Conservation (phyloP, 2,888 invertebrate genomes). For the Thereva nobilitata region DNA sequence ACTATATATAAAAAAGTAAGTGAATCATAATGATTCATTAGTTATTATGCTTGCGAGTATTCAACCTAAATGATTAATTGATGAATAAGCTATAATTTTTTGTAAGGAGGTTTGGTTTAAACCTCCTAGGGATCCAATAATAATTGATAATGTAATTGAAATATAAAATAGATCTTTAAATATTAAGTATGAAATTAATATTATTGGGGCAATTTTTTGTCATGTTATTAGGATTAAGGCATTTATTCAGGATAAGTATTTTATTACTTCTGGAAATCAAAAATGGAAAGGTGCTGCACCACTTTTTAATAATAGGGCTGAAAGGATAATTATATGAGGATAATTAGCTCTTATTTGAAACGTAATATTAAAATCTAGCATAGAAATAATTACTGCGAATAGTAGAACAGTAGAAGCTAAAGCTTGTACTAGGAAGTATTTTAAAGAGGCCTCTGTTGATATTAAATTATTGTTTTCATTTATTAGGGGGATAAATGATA, state of each 20-base stretch:
- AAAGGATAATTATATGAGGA: slow-evolving; percentile 56
- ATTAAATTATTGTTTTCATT: slow-evolving; percentile 60
- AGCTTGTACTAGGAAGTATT: slow-evolving; percentile 66
- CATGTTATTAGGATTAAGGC: slow-evolving; percentile 64
- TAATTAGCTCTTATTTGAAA: slow-evolving; percentile 46
- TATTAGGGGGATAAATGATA: slow-evolving; percentile 66
- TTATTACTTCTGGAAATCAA: slow-evolving; percentile 65
- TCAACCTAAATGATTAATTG: slow-evolving; percentile 68
- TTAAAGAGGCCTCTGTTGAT: slow-evolving; percentile 63
- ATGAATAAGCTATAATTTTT: slow-evolving; percentile 66
- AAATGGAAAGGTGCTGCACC: slow-evolving; percentile 65
- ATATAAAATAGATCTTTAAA: slow-evolving; percentile 58
- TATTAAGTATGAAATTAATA: slow-evolving; percentile 61
- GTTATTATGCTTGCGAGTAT: slow-evolving; percentile 59
- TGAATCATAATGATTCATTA: slow-evolving; percentile 59
- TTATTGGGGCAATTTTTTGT: slow-evolving; percentile 69
- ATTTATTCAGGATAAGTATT: slow-evolving; percentile 64
- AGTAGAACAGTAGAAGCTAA: slow-evolving; percentile 63
- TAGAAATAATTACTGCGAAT: slow-evolving; percentile 57
- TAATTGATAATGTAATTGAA: slow-evolving; percentile 58
- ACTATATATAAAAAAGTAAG: slow-evolving; percentile 60
- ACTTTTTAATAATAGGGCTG: slow-evolving; percentile 61
- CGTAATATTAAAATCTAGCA: slow-evolving; percentile 49
- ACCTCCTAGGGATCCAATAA: slow-evolving; percentile 61
- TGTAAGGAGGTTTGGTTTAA: slow-evolving; percentile 63